Base-by-base conservation (phyloP, 2,797 vertebrate genomes). In the Hozukius guyotensis region DNA sequence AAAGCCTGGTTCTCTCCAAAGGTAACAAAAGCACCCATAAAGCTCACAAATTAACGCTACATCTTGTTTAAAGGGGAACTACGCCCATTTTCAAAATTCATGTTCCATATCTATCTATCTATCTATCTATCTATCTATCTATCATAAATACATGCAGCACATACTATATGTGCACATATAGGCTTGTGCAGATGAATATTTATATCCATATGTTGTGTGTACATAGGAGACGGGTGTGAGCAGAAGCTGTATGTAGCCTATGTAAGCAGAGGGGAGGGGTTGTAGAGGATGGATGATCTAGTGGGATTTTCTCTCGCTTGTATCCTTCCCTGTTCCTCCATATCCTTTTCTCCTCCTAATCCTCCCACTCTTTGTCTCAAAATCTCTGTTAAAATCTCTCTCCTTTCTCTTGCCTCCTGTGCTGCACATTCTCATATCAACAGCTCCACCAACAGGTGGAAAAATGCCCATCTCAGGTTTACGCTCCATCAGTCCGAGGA, bases 381-480 rank as follows among this genome's bases (percentile, higher is more conserved):
- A 89, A 88, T 89, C 84, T 91, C 78, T 78, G 31, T 70, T 82
- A 24, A 82, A 75, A 90, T 87, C 87, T 86, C 76, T 66, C 71
- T 46, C 57, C 57, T 49, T 52, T 70, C 71, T 84, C 70, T 32
- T 68, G 25, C 7, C 27, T 77, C 36, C 27, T 14, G 63, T n/a
- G 24, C 65, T 60, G 38, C 22, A 20, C 79, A 85, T 90, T 83
- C 78, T 73, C 72, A 80, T 64, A 68, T 72, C 93, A 95, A 95
- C 91, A 96, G 94, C 94, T 86, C 94, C 95, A 93, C 94, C 95
- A 92, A 83, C 88, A 93, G 95, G 94, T 92, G 34, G 64, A 34
- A 67, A 85, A 60, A 69, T 7, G 62, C 31, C 77, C 4, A 3
- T 57, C 75, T 74, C 70, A 38, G 56, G 14, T 60, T 63, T 9